These are phyloP conservation scores for Sipha maydis DNA, from an alignment of 2,888 invertebrate species.

Conservation along the genomic window DNA sequence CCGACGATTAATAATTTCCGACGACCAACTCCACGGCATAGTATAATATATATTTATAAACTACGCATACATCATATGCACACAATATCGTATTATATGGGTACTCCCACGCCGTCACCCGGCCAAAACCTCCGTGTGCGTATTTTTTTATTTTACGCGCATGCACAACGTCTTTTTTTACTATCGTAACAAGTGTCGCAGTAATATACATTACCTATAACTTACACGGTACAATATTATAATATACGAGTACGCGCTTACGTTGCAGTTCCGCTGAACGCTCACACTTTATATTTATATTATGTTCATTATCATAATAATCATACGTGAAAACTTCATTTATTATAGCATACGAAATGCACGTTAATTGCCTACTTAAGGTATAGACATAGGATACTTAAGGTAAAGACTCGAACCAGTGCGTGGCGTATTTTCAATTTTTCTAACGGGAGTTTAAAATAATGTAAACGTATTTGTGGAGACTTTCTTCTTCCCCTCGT, in stretches of 20 bases:
- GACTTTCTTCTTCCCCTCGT: too few species aligned
- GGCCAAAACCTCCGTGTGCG: neutral
- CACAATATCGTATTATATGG: neutral
- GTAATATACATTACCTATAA: too few species aligned
- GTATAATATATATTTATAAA: neutral
- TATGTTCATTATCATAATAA: conserved; percentile 16
- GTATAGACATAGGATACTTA: too few species aligned
- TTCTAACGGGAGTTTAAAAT: too few species aligned
- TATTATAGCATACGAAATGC: too few species aligned
- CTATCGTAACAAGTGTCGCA: neutral
- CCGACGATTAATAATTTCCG: neutral
- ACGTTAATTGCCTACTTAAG: too few species aligned
- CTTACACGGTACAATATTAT: too few species aligned
- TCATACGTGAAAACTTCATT: neutral
- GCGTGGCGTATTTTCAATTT: too few species aligned
- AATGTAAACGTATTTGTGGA: too few species aligned
- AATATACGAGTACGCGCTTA: neutral
- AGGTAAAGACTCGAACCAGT: too few species aligned
- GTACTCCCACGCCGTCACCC: neutral
- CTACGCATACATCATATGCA: neutral
- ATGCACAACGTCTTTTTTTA: neutral
- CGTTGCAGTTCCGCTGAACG: neutral
- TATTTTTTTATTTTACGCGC: neutral
- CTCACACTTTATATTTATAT: neutral
- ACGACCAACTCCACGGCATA: neutral